Conservation (phyloP, 2,113 vertebrate genomes). For the Herpailurus yagouaroundi region DNA sequence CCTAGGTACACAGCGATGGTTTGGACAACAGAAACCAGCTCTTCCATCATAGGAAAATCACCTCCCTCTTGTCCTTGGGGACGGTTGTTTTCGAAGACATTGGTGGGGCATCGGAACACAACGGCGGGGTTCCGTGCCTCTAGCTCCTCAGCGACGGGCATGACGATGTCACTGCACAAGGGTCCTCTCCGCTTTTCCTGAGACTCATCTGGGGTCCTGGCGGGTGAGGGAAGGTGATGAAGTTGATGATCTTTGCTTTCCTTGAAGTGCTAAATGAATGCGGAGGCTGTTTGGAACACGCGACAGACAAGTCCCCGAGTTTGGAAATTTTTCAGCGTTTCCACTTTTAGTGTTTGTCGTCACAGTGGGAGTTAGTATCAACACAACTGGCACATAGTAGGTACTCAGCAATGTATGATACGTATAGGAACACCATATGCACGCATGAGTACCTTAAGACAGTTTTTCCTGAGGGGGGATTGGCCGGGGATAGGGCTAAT, state of each 20-base stretch:
- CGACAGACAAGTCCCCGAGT: not conserved
- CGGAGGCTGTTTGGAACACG: not conserved
- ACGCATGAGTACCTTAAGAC: not conserved
- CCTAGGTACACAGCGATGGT: not conserved
- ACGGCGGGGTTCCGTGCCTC: rapidly evolving
- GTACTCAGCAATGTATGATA: not conserved
- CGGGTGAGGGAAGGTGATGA: rapidly evolving
- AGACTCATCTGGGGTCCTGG: not conserved
- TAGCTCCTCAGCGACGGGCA: not conserved
- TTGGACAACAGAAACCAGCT: not conserved
- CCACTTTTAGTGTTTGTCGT: not conserved
- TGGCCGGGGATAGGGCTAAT: not conserved
- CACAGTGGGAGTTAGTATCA: no score
- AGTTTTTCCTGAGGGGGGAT: no score
- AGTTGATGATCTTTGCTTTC: not conserved
- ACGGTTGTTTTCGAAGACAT: not conserved
- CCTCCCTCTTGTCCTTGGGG: rapidly evolving
- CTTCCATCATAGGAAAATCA: not conserved
- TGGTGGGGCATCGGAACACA: not conserved
- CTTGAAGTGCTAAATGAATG: not conserved
- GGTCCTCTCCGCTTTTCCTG: rapidly evolving
- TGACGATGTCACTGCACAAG: rapidly evolving
- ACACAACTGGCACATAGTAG: no score
- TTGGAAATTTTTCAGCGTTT: not conserved
- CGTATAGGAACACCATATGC: not conserved